A percentile compares a stretch with the other conserved stretches of the same genome.
phyloP scores from a whole-genome alignment of 2,888 invertebrate genomes.

The Helicoverpa assulta region DNA sequence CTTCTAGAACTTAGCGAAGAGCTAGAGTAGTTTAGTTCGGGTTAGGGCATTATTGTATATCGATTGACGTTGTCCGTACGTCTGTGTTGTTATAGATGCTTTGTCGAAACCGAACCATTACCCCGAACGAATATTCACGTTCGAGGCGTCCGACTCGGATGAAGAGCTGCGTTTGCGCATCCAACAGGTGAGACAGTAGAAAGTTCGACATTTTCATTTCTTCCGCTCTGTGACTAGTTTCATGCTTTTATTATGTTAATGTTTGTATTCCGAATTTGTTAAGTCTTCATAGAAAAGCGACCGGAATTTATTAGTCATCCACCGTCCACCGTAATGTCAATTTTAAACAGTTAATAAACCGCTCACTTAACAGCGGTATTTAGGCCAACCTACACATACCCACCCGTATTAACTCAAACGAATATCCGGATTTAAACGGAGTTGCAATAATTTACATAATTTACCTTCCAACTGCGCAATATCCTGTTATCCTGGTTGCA shows the following conservation, averaged over 20 bases:
- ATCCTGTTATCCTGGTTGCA: constrained; percentile 50
- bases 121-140: constrained; percentile 88
- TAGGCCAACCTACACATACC: constrained; percentile 21
- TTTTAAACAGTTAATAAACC: constrained; percentile 35
- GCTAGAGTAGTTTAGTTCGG: constrained; percentile 54
- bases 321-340: constrained; percentile 14
- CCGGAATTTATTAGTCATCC: constrained; percentile 7
- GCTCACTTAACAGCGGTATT: constrained; percentile 29
- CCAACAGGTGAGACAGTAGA: constrained; percentile 82
- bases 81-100: constrained; percentile 90
- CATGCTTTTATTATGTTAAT: constrained; percentile 52
- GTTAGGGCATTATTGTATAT: constrained; percentile 64
- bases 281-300: constrained; percentile 1
- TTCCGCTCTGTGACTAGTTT: constrained; percentile 40
- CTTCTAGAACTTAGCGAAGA: constrained; percentile 48
- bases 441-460: constrained; percentile 55
- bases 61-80: constrained; percentile 84
- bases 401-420: constrained; percentile 29
- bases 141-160: constrained; percentile 87
- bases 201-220: constrained; percentile 48
- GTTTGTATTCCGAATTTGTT: constrained; percentile 30
- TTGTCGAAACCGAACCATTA: constrained; percentile 89
- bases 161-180: constrained; percentile 89
- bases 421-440: constrained; percentile 35
- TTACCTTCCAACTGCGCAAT: constrained; percentile 44